Percentiles rank a stretch among this genome's conserved stretches.
Evolutionary conservation across 1,140 invertebrate genomes (phyloP).

Genomic region (Cataglyphis hispanica): DNA sequence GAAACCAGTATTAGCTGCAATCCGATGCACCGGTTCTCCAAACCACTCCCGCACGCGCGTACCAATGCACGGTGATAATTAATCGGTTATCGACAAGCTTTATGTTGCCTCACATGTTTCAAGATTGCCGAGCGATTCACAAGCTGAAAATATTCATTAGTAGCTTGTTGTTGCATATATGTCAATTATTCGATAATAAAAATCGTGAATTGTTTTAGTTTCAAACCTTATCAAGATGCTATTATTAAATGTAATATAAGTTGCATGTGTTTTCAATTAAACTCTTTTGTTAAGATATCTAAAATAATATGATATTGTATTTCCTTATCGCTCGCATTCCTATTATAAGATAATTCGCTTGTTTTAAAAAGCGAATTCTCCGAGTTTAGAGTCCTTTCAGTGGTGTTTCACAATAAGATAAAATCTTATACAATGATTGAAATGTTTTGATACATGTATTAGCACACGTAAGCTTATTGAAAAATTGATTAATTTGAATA

Average conservation of each 20-base stretch:
- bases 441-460: not conserved
- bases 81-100: slow-evolving; percentile 64
- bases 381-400: too few species aligned
- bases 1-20: slow-evolving; percentile 72
- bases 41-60: slow-evolving; percentile 62
- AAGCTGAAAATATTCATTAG: not conserved
- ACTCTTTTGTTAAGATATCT: not conserved
- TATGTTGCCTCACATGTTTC: not conserved
- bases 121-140: slow-evolving; percentile 30
- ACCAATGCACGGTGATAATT: slow-evolving; percentile 45
- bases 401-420: not conserved
- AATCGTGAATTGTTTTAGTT: not conserved
- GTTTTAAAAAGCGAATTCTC: not conserved
- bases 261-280: not conserved
- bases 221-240: not conserved
- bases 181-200: not conserved
- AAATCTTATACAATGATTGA: not conserved
- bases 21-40: slow-evolving; percentile 59
- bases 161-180: not conserved
- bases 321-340: slow-evolving; percentile 13
- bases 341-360: not conserved
- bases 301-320: not conserved
- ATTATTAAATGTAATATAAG: not conserved
- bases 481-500: slow-evolving; percentile 10
- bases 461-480: not conserved